Percentiles rank a stretch among this genome's conserved stretches.
Evolutionary conservation across 2,888 invertebrate genomes (phyloP).

Genomic region (Theretra japonica): DNA sequence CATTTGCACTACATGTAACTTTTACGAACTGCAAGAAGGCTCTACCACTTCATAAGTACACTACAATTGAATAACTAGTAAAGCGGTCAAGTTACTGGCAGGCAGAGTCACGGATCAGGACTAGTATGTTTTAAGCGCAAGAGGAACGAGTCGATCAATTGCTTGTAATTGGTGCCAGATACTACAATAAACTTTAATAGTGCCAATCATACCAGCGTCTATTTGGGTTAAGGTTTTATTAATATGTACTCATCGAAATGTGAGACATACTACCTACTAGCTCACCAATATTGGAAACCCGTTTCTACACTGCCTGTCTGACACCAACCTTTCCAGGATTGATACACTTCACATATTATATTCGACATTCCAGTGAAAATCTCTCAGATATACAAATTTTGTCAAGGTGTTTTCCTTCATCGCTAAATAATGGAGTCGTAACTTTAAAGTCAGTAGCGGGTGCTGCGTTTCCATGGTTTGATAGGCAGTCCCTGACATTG

Average conservation of each 20-base stretch:
- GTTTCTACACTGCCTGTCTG: not conserved
- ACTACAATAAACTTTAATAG: constrained; percentile 5
- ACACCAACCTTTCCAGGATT: not conserved
- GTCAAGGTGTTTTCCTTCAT: no score
- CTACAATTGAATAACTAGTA: no score
- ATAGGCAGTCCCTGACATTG: no score
- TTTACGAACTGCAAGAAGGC: no score
- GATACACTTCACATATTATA: no score
- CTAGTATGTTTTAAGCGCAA: not conserved
- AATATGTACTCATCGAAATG: not conserved
- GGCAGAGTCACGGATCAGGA: not conserved
- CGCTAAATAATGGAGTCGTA: no score
- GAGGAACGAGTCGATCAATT: constrained; percentile 12
- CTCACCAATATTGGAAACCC: not conserved
- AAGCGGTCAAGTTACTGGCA: not conserved
- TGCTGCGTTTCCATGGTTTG: no score
- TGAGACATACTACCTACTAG: not conserved
- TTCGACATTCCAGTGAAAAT: no score
- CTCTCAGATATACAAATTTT: no score
- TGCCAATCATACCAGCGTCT: constrained; percentile 5
- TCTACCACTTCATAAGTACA: no score
- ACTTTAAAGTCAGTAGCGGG: no score
- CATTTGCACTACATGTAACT: no score
- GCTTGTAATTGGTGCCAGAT: constrained; percentile 19
- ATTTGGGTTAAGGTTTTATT: constrained; percentile 15